Base-by-base conservation (phyloP, 2,888 invertebrate genomes). In the Polyommatus icarus region DNA sequence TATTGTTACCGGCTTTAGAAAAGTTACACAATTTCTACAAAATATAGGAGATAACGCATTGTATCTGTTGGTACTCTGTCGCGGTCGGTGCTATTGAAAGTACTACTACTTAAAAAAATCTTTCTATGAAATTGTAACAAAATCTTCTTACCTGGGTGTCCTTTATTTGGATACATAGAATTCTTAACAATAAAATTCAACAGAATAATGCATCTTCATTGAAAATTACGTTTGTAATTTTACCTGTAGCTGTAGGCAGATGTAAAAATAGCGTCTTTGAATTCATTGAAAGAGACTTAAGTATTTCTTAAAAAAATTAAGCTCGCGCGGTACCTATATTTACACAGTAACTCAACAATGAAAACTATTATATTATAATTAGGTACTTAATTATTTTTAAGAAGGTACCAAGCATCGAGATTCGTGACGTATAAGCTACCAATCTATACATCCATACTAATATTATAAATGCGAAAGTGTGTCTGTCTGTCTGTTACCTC, bases 121-220 rank as follows among this genome's bases (percentile, higher is more conserved):
- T 7, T 75, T 75, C 75, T 54, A 50, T 75, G 50, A 75, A 75
- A 54, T 54, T 29, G 29, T 75, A 29, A 20, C 29, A 75, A 50
- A 24, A 24, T 46, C 40, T 73, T 73, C 46, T 24, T 75, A 50
- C 75, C 75, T 75, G 75, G 15, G 24, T 50, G 40, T 73, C 46
- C n/a, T 50, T 75, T 75, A 29, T 75, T 54, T 46, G 6, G 15
- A 10, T 73, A 24, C 73, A 15, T 24, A 29, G 50, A 50, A 29
- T 46, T 8, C 50, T 18, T 24, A 29, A 75, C 75, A 75, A 75
- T 50, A 50, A 54, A 15, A 54, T 75, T 75, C 50, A 54, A 75
- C 24, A 54, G 36, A 46, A 54, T 75, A 75, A 75, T 73, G 73
- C 46, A 71, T 72, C 36, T 72, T 24, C 75, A 54, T 75, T 75